These are phyloP conservation scores for Diceros bicornis DNA, from an alignment of 2,797 vertebrate genomes.

Conservation along the genomic window DNA sequence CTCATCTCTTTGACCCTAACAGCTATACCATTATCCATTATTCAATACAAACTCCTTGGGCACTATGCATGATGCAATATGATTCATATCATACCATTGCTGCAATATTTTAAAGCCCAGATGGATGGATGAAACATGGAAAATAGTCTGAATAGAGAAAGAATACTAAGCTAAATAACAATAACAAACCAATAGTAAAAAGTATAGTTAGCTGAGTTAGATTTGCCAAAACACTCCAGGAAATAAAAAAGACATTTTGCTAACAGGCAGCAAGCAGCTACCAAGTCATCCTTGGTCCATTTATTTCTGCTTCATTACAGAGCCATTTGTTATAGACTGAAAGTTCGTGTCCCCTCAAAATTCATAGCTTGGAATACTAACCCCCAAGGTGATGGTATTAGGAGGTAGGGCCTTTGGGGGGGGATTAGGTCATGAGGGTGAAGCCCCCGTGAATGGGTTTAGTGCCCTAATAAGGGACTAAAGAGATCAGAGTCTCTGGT, in stretches of 20 bases:
- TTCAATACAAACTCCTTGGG: background rate
- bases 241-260: background rate
- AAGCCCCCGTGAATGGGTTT: background rate
- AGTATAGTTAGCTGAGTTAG: background rate
- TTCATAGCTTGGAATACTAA: no score
- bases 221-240: background rate
- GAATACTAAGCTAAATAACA: background rate
- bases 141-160: background rate
- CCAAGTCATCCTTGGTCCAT: accelerated
- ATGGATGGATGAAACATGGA: background rate
- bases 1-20: background rate
- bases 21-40: background rate
- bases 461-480: background rate
- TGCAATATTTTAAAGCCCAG: background rate
- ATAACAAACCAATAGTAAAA: background rate
- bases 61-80: background rate
- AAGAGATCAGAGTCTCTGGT: background rate
- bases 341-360: background rate
- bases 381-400: no score
- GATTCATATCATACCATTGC: background rate
- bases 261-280: background rate
- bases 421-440: no score
- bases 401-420: no score
- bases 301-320: background rate
- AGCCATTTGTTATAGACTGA: background rate